A percentile compares a stretch with the other conserved stretches of the same genome.
Evolutionary conservation across 2,113 vertebrate species (phyloP).

Genomic region (Indri indri): DNA sequence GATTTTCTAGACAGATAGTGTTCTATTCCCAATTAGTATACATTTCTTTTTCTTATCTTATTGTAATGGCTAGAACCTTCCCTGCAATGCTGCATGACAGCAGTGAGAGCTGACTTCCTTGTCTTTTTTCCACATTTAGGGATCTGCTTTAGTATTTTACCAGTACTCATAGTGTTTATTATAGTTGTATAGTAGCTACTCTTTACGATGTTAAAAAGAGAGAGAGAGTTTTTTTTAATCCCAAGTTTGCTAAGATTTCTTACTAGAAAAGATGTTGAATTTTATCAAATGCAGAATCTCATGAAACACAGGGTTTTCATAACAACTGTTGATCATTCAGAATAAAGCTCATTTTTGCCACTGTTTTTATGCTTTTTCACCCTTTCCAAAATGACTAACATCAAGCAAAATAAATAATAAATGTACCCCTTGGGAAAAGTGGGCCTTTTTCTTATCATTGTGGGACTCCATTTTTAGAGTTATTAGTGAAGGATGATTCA

Average conservation of each 20-base stretch:
- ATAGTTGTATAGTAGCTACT: not conserved
- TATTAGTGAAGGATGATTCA: not conserved
- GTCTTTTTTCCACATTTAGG: not conserved
- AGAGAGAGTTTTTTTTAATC: not conserved
- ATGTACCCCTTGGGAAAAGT: not conserved
- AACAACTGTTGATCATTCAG: not conserved
- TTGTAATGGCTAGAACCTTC: not conserved
- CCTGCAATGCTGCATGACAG: not conserved
- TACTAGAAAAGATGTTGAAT: not conserved
- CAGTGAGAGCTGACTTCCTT: not conserved
- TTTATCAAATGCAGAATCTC: conserved; percentile 36
- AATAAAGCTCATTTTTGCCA: not conserved
- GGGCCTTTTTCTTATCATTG: not conserved
- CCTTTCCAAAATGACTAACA: not conserved
- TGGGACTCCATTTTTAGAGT: not conserved
- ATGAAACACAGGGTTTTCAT: not conserved
- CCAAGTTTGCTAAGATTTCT: conserved; percentile 9
- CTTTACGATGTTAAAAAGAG: not conserved
- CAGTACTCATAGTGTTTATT: not conserved
- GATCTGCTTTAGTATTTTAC: not conserved
- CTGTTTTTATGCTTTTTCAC: conserved; percentile 2
- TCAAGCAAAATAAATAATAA: conserved; percentile 9
- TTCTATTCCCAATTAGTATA: not conserved
- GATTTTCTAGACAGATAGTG: not conserved
- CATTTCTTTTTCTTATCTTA: not conserved